Conservation (phyloP, 2,113 vertebrate species). For the Mirounga angustirostris region DNA sequence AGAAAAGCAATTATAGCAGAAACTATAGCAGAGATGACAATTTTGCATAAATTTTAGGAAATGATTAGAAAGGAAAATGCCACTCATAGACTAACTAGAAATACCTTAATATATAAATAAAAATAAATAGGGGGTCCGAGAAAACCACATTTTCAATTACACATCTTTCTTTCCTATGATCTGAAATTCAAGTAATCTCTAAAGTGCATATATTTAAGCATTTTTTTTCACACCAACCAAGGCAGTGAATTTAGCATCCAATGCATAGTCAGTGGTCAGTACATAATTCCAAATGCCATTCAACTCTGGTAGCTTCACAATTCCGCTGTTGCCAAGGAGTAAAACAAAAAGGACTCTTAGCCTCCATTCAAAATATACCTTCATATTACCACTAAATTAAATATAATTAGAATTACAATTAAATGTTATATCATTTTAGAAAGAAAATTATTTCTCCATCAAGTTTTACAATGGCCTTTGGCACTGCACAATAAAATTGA, state of each 20-base stretch:
- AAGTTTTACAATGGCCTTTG: conserved; percentile 79
- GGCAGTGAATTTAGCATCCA: conserved; percentile 52
- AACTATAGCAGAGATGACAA: background rate
- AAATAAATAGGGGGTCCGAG: background rate
- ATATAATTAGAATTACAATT: conserved; percentile 76
- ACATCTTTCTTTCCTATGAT: conserved; percentile 33
- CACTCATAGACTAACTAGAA: conserved; percentile 39
- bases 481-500: conserved; percentile 63
- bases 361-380: conserved; percentile 56
- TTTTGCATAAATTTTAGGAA: conserved; percentile 53
- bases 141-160: background rate
- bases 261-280: conserved; percentile 43
- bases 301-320: conserved; percentile 36
- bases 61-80: conserved; percentile 53
- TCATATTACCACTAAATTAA: conserved; percentile 66
- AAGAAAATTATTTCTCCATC: conserved; percentile 76
- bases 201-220: conserved; percentile 48
- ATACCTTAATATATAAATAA: conserved; percentile 16
- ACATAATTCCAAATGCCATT: conserved; percentile 59
- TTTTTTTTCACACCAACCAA: background rate
- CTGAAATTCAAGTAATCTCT: conserved; percentile 55
- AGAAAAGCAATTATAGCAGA: conserved; percentile 61
- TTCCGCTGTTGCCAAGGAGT: conserved; percentile 47
- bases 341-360: conserved; percentile 53
- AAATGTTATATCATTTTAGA: conserved; percentile 70